A percentile compares a stretch with the other conserved stretches of the same genome.
Evolutionary conservation across 2,797 vertebrate genomes (phyloP).

Genomic region (Coilia nasus): DNA sequence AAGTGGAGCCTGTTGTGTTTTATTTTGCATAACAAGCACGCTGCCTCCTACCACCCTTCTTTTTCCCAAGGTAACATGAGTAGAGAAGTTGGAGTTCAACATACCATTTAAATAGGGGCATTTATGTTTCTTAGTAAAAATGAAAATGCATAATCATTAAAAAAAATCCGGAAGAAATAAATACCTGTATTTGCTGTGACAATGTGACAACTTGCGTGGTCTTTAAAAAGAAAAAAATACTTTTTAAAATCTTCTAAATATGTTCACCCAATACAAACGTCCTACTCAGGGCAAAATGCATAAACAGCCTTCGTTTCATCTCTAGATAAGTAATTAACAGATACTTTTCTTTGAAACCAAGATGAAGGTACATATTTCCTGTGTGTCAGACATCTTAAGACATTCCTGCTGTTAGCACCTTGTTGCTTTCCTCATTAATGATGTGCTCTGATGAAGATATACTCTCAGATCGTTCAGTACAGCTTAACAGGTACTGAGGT

Average conservation of each 20-base stretch:
- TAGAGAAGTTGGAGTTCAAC: conserved; percentile 36
- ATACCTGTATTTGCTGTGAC: neutral
- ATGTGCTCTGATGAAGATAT: conserved; percentile 31
- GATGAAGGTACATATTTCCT: conserved; percentile 30
- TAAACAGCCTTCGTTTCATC: no score
- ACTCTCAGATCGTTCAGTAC: conserved; percentile 55
- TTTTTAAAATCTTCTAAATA: no score
- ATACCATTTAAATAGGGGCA: neutral
- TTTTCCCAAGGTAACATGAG: conserved; percentile 48
- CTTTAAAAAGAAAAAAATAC: no score
- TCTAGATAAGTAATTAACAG: no score
- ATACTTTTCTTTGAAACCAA: no score
- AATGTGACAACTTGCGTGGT: neutral
- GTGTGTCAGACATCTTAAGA: neutral
- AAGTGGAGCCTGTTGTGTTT: conserved; percentile 67
- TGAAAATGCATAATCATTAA: neutral
- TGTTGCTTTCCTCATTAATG: neutral
- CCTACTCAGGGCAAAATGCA: no score
- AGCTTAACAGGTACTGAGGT: conserved; percentile 51
- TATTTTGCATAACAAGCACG: conserved; percentile 71
- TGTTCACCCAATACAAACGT: no score
- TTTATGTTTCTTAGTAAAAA: neutral
- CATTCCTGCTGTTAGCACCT: neutral
- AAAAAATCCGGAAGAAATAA: neutral
- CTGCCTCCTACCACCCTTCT: conserved; percentile 42